Evolutionary conservation across 1,140 invertebrate species (phyloP), one percentile per base, ranked within the genome.

Genomic region (Heliothis virescens): DNA sequence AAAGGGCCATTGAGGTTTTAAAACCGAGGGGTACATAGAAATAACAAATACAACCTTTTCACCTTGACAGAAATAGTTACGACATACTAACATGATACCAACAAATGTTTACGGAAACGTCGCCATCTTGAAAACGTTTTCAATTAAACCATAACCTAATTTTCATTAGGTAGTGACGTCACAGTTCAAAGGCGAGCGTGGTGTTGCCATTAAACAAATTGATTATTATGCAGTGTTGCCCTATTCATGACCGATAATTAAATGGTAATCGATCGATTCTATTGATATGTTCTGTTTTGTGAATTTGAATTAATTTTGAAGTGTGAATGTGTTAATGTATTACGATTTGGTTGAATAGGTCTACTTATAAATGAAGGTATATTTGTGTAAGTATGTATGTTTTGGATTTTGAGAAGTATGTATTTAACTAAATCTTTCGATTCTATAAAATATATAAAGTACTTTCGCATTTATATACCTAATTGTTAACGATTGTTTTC

Each of bases 171-270:
- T 2, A 26, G 53, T 71, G 67, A 71, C 57, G 72, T 75, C 55
- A 74, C 69, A 73, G 71, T 75, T 75, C 57, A 75, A 75, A 75
- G 72, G 52, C 67, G 18, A 71, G 65, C 59, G 81, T 80, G 81
- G 82, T 89, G 83, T 88, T 87, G 82, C 85, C 85, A 90, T 90
- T 87, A 87, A 83, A 83, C 82, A 86, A 89, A 89, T 89, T 89
- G 87, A 89, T 77, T 65, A 89, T 86, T 65, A 79, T 50, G 60
- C 53, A 77, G 74, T 85, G 82, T 81, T 85, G 82, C 82, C 83
- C 84, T 83, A 84, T 83, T 71, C 41, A 79, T 11, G 80, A 79
- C 75, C 62, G 81, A 75, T 86, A 85, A 86, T 87, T 82, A 82
- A 86, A 87, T 86, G 82, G 59, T 26, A 88, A 85, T 83, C 83